Base-by-base conservation (phyloP, 1,140 invertebrate genomes). In the Neelides sp. region DNA sequence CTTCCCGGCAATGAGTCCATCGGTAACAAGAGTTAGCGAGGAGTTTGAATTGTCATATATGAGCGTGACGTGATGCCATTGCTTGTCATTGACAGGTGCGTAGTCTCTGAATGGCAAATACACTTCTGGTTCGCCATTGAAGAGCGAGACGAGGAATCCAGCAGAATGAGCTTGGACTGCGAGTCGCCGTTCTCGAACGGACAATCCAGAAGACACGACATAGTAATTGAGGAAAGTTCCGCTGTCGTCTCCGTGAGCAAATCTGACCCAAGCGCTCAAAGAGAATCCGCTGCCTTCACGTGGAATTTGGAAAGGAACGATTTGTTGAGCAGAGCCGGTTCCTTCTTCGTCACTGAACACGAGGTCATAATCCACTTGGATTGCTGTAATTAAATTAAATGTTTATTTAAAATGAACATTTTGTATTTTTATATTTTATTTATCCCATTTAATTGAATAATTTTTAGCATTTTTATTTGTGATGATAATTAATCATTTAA, bases 211-310 rank as follows among this genome's bases (percentile, higher is more conserved):
- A 73, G 77, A 75, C 12, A 92, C 88, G 48, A 78, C 78, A 64
- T 94, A 97, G 1, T 95, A 73, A 0, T 88, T 93, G 59, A 96
- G 88, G 75, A 95, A 92, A 49, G 88, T 85, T 58, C 91, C 92
- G 50, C 78, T 79, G 64, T 88, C 87, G 63, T 91, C 86, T 66
- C 80, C 79, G 62, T 81, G 80, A 3, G 85, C 85, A 59, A 92
- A 98, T 66, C 92, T 87, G 0, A 98, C 87, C 94, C 94, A 98
- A 75, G 96, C 78, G 5, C 83, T 88, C 22, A 97, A 72, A 0
- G 91, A 92, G 8, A 97, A 69, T 65, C 83, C 55, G 35, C 26
- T 20, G 20, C 27, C 40, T 32, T 50, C 44, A 45, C 51, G 47
- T n/a, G 37, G 24, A 5, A 61, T 23, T 37, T 57, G 78, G 71